Evolutionary conservation across 1,140 invertebrate genomes (phyloP).

Genomic region (Orchesella cincta): DNA sequence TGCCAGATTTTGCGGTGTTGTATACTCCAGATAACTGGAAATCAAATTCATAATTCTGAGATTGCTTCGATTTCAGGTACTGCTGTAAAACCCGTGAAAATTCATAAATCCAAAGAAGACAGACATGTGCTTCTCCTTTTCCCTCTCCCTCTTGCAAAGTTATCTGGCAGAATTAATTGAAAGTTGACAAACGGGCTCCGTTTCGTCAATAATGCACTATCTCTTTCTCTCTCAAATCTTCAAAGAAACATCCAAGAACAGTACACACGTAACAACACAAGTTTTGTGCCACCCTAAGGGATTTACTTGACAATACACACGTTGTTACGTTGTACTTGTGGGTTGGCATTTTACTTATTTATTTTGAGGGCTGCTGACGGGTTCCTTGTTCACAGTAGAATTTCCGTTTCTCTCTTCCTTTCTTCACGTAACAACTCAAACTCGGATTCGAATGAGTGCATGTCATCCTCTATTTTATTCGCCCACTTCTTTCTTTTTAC

Average conservation of each 20-base stretch:
- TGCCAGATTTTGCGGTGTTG: too few relatives aligned
- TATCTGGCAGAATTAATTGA: constrained; percentile 21
- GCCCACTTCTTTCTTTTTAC: neutral
- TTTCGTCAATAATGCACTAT: constrained; percentile 2
- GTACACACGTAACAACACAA: constrained; percentile 22
- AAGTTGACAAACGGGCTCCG: constrained; percentile 20
- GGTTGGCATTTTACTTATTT: constrained; percentile 14
- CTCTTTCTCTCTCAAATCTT: constrained; percentile 12
- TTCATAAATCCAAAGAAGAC: too few relatives aligned
- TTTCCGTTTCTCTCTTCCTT: constrained; percentile 21
- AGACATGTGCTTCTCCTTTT: too few relatives aligned
- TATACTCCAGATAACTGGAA: too few relatives aligned
- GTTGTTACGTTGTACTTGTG: neutral
- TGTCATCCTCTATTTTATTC: neutral
- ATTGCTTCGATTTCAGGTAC: too few relatives aligned
- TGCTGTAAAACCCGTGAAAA: too few relatives aligned
- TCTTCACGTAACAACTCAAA: neutral
- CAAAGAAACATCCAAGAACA: constrained; percentile 16
- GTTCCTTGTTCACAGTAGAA: constrained; percentile 11
- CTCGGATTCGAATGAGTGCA: neutral
- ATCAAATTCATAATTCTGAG: too few relatives aligned
- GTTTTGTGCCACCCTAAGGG: constrained; percentile 22
- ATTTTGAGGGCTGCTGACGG: constrained; percentile 11
- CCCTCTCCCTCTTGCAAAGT: too few relatives aligned
- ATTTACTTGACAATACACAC: constrained; percentile 17